Base-by-base conservation (phyloP, 2,888 invertebrate genomes). In the Eupithecia insigniata region DNA sequence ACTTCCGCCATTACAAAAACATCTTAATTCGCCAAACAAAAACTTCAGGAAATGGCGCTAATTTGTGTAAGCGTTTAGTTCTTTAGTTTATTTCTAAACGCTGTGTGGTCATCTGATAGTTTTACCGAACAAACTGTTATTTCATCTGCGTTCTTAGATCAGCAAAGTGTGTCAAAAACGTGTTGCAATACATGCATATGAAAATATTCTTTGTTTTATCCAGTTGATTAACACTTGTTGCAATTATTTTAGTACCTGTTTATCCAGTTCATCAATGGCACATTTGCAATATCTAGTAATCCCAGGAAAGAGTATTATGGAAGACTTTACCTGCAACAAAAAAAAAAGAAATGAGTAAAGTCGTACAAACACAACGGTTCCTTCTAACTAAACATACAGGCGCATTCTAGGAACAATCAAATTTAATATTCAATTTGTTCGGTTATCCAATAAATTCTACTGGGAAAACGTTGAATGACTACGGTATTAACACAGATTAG, bases 381-480 rank as follows among this genome's bases (percentile, higher is more conserved):
- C 34, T 36, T 55, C 65, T 77, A n/a, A 73, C 72, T 69, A 74
- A 76, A 74, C 72, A 67, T 76, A 39, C 72, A 64, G 67, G 16
- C 76, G 58, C 43, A 71, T 77, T 76, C 69, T 69, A 32, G 28
- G 60, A 66, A 71, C 71, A 43, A 74, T 67, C 70, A 58, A 79
- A 80, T 78, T 76, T 73, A 46, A 76, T 79, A 83, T 83, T 82
- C 81, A 78, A 80, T 79, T 67, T 74, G 74, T 74, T 78, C 76
- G 75, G 77, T 75, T 76, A 79, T 66, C 62, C 77, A 81, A 83
- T 82, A 83, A 82, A 82, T 81, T 83, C 80, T 79, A 81, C 80
- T 81, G 79, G 81, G 83, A 82, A 85, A 82, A 83, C 80, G 80
- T 79, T 82, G 74, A 83, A 82, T 79, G 80, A 76, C 74, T 79